Percentiles rank a stretch among this genome's conserved stretches.
Evolutionary conservation across 2,888 invertebrate species (phyloP).

Genomic region (Dolichomitus sp.): DNA sequence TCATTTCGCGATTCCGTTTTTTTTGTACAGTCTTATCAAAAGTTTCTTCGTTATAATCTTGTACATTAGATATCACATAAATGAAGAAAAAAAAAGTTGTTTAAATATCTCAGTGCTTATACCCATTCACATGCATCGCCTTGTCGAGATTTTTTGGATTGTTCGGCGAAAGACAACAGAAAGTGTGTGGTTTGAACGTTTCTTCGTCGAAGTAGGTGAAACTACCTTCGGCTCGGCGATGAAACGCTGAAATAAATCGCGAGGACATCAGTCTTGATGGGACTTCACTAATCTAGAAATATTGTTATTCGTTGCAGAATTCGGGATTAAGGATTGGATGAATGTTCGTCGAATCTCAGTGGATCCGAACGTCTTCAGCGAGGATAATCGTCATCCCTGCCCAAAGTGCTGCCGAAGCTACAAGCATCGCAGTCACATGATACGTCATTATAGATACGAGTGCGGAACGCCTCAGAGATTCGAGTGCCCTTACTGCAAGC

Average conservation of each 20-base stretch:
- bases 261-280: conserved; percentile 32
- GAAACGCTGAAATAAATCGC: conserved; percentile 10
- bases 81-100: not conserved
- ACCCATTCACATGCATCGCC: not conserved
- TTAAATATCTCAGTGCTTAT: not conserved
- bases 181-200: conserved; percentile 13
- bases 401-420: conserved; percentile 88
- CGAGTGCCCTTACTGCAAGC: conserved; percentile 84
- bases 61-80: not conserved
- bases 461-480: conserved; percentile 85
- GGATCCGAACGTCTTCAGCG: conserved; percentile 46
- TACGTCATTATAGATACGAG: conserved; percentile 87
- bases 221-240: conserved; percentile 14
- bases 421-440: conserved; percentile 89
- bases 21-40: not conserved
- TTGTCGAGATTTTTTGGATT: not conserved
- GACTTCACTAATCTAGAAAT: conserved; percentile 58
- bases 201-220: conserved; percentile 26
- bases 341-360: conserved; percentile 49
- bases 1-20: not conserved
- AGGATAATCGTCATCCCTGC: conserved; percentile 84
- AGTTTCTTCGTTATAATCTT: conserved; percentile 1
- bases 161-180: not conserved
- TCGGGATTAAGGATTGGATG: conserved; percentile 52
- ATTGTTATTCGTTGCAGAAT: conserved; percentile 61